Conservation (phyloP, 2,113 vertebrate species). For the Mormyrus iriodes region DNA sequence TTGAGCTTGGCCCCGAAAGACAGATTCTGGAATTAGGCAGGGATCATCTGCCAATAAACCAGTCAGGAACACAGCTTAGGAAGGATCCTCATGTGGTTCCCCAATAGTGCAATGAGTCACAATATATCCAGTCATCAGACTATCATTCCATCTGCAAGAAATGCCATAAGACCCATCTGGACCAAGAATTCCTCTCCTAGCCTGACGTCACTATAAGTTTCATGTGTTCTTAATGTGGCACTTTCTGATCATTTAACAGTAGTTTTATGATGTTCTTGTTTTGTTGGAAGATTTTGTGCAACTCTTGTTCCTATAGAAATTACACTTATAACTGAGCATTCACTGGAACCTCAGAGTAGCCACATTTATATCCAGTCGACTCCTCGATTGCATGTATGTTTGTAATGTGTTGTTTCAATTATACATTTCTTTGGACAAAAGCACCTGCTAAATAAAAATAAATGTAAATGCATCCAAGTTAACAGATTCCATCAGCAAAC, state of each 20-base stretch:
- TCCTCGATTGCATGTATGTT: background rate
- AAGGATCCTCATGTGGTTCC: background rate
- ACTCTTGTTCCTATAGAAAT: no score
- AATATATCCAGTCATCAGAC: background rate
- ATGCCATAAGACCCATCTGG: background rate
- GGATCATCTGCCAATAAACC: background rate
- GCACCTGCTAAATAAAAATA: background rate
- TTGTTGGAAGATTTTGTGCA: no score
- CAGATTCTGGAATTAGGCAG: background rate
- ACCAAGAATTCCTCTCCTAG: background rate
- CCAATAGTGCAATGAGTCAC: background rate
- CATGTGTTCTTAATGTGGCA: no score
- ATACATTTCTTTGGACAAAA: background rate
- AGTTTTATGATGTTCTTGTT: no score
- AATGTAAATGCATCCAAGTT: background rate
- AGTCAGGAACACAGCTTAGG: background rate
- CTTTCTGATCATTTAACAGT: no score
- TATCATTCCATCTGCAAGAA: background rate
- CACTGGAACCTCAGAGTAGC: background rate
- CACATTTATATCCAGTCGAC: background rate
- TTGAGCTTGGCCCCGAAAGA: background rate
- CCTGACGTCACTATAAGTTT: no score
- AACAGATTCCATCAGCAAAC: background rate
- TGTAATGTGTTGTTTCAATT: background rate
- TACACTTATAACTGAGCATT: no score